Percentiles rank a stretch among this genome's conserved stretches.
phyloP scores from a whole-genome alignment of 2,113 vertebrate genomes.

The Alligator sinensis region DNA sequence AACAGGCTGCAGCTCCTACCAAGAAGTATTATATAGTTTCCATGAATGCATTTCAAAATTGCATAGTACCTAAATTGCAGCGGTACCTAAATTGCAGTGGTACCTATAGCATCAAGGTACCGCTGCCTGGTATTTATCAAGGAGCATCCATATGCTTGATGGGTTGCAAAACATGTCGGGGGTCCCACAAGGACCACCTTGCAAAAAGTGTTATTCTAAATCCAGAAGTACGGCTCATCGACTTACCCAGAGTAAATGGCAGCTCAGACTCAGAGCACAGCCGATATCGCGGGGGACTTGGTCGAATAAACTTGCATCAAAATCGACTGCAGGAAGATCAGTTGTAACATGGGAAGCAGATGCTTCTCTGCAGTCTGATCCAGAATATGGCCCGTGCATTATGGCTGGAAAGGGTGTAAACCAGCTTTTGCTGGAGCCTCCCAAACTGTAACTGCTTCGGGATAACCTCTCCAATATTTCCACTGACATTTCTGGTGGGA shows the following conservation, averaged over 20 bases:
- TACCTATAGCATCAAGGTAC: background rate
- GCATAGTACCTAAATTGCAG: accelerated
- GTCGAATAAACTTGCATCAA: background rate
- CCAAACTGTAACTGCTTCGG: background rate
- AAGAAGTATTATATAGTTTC: background rate
- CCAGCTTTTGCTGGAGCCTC: background rate
- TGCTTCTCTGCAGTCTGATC: background rate
- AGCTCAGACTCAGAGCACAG: background rate
- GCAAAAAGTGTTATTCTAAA: constrained; percentile 7
- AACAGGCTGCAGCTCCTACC: background rate
- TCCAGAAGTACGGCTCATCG: constrained; percentile 53
- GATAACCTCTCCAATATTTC: background rate
- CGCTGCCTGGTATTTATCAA: background rate
- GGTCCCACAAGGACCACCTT: background rate
- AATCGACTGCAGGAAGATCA: background rate
- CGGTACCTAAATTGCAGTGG: no score
- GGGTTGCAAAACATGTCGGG: background rate
- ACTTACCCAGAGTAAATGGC: background rate
- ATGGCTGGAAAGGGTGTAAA: constrained; percentile 38
- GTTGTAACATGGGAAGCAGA: background rate
- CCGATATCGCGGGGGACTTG: constrained; percentile 5
- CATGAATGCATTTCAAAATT: accelerated
- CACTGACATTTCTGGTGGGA: constrained; percentile 22
- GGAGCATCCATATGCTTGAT: background rate
- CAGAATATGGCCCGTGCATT: background rate